Evolutionary conservation across 1,140 invertebrate species (phyloP).

Genomic region (Brachionus asplanchnoidis): DNA sequence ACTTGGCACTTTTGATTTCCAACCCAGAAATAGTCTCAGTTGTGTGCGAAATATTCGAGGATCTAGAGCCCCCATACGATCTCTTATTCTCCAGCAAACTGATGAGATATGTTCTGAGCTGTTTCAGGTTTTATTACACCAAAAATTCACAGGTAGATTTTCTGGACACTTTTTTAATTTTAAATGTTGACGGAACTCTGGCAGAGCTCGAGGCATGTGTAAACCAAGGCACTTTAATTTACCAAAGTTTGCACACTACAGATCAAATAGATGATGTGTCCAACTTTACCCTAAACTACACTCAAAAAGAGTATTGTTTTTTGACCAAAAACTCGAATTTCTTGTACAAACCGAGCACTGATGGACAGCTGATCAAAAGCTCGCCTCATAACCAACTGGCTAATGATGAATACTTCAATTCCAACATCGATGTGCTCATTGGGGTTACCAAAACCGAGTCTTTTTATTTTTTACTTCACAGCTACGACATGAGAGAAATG

Average conservation of each 20-base stretch:
- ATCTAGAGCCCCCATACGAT: not conserved
- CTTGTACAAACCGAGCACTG: not conserved
- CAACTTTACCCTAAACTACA: not conserved
- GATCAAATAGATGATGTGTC: not conserved
- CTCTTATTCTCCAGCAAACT: not conserved
- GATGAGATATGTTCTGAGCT: not conserved
- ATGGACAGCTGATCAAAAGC: not conserved
- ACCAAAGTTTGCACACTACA: not conserved
- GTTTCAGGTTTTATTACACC: not conserved
- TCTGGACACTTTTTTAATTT: not conserved
- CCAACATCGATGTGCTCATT: not conserved
- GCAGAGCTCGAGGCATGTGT: not conserved
- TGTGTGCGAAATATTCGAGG: not conserved
- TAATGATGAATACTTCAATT: not conserved
- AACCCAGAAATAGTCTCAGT: not conserved
- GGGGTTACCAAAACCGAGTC: not conserved
- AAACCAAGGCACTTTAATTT: not conserved
- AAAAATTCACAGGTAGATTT: not conserved
- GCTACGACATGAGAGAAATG: constrained; percentile 14
- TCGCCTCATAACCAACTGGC: not conserved
- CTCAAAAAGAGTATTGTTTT: constrained; percentile 8
- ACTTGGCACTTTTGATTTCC: not conserved
- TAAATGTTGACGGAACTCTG: not conserved
- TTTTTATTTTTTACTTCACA: constrained; percentile 25
- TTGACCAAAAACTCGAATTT: constrained; percentile 27